Base-by-base conservation (phyloP, 2,888 invertebrate genomes). In the Polyploca ridens region DNA sequence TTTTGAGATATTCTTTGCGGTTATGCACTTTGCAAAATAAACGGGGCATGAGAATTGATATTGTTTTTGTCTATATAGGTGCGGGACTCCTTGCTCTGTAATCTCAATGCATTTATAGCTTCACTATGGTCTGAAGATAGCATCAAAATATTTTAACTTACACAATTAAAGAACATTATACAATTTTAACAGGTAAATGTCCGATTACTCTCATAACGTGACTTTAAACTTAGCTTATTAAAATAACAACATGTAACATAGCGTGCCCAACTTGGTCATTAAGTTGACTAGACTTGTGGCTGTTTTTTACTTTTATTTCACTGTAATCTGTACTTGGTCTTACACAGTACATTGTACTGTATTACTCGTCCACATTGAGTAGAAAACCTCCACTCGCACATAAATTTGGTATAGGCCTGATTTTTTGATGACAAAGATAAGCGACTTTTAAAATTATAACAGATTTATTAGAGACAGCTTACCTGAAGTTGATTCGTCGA, bases 201-300 rank as follows among this genome's bases (percentile, higher is more conserved):
- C 66, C 65, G 73, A 71, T 79, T 68, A 66, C 19, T 19, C 14
- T 59, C 49, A 64, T 54, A 74, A 70, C 66, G 74, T 72, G 62
- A 71, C 67, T 62, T 67, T 67, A 64, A 62, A 71, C 66, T 72
- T 73, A 62, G 58, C 57, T 69, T 67, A 70, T 72, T 69, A 69
- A 67, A 66, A 68, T 54, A 64, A 66, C 49, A 63, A 73, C 81
- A 82, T 82, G 82, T 75, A 80, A 82, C 71, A 69, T 81, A 35
- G 78, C 81, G 79, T 81, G 81, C 62, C 33, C 0, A 11, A 41
- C 58, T 63, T 46, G 62, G 62, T 61, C 57, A 27, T 33, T 35
- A 63, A 33, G 16, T 59, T 64, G 35, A 46, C 63, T 57, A 63
- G 49, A 58, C 41, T 58, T 63, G 54, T 8, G 54, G 5, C 10